phyloP scores from a whole-genome alignment of 2,888 invertebrate species.

The Tipula unca region DNA sequence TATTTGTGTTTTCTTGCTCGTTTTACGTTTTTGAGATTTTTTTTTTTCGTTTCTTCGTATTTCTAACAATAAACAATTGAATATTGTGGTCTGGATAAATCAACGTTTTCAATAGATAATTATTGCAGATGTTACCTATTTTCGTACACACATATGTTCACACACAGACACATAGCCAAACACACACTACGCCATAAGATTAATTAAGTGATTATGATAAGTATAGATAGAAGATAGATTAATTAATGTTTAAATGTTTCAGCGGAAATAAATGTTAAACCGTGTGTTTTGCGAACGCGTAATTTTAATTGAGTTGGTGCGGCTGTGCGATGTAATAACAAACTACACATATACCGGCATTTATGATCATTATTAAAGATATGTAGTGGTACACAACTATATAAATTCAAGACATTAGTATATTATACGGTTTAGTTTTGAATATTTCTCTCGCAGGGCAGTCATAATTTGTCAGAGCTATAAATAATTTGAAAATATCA shows the following conservation, averaged over 20 bases:
- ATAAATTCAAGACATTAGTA: too few relatives aligned
- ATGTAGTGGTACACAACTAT: too few relatives aligned
- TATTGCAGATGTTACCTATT: not conserved
- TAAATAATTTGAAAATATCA: too few relatives aligned
- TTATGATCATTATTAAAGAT: too few relatives aligned
- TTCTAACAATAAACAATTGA: not conserved
- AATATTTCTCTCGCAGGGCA: too few relatives aligned
- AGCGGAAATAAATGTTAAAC: not conserved
- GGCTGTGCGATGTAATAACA: too few relatives aligned
- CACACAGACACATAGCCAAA: not conserved
- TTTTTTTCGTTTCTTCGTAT: not conserved
- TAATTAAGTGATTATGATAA: constrained; percentile 8
- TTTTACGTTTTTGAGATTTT: not conserved
- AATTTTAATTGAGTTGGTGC: not conserved
- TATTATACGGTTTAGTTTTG: too few relatives aligned
- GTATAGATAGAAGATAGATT: not conserved
- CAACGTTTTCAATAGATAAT: not conserved
- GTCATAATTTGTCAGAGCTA: too few relatives aligned
- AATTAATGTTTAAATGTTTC: not conserved
- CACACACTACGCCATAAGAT: not conserved
- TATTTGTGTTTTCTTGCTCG: not conserved
- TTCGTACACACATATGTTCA: not conserved
- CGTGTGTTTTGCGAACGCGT: not conserved
- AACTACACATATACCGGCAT: too few relatives aligned
- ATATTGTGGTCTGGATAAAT: constrained; percentile 8